Conservation (phyloP, 2,113 vertebrate genomes). For the Sylvietta virens region DNA sequence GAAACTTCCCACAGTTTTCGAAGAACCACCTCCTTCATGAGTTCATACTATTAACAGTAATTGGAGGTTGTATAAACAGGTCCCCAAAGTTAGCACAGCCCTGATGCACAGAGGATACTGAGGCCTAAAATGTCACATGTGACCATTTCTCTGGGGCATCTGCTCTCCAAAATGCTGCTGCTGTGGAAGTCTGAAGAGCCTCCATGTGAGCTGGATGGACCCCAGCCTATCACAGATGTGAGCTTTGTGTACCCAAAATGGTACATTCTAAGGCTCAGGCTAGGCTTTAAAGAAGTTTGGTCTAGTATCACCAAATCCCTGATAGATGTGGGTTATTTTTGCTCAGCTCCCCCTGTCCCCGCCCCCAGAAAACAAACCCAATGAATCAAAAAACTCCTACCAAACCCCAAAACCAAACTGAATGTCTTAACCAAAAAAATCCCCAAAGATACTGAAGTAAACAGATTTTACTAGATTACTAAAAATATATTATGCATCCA, state of each 20-base stretch:
- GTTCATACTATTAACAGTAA: not conserved
- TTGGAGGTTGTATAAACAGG: not conserved
- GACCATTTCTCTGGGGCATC: not conserved
- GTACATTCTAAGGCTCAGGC: not conserved
- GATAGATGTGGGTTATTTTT: not conserved
- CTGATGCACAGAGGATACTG: not conserved
- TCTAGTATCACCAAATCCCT: not conserved
- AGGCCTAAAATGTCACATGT: not conserved
- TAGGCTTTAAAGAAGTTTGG: not conserved
- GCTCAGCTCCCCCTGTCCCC: accelerated
- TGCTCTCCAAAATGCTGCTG: accelerated
- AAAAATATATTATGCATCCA: not conserved
- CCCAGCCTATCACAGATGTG: too few species aligned
- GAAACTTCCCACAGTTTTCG: not conserved
- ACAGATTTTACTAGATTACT: not conserved
- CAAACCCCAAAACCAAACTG: accelerated
- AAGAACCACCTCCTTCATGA: not conserved
- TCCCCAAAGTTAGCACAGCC: not conserved
- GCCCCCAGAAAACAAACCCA: not conserved
- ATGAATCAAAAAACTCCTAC: accelerated
- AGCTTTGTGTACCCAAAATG: not conserved
- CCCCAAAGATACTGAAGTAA: not conserved
- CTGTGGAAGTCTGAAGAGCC: not conserved
- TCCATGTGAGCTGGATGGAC: not conserved
- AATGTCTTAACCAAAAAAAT: not conserved